phyloP scores from a whole-genome alignment of 2,113 vertebrate species.

The Leucopsar rothschildi region DNA sequence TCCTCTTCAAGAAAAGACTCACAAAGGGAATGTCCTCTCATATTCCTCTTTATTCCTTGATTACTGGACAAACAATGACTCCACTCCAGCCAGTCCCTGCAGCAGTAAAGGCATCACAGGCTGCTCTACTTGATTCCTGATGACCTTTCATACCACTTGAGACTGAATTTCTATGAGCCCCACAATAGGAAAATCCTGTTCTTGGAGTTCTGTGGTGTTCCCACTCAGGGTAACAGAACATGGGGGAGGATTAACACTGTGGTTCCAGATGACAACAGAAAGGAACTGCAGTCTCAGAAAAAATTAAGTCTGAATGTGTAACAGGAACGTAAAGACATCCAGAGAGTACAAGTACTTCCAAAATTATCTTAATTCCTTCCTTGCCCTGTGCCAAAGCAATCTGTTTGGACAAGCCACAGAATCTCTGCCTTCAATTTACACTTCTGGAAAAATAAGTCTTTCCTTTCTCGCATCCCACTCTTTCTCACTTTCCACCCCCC shows the following conservation, averaged over 20 bases:
- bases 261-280: neutral
- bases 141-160: neutral
- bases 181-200: neutral
- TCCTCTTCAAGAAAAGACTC: neutral
- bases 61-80: neutral
- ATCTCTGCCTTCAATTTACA: slow-evolving; percentile 45
- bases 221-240: neutral
- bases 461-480: neutral
- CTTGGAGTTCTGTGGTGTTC: neutral
- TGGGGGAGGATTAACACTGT: neutral
- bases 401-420: neutral
- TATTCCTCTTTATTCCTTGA: neutral
- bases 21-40: neutral
- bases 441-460: slow-evolving; percentile 34
- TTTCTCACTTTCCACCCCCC: neutral
- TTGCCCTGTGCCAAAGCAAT: neutral
- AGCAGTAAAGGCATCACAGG: neutral
- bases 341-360: neutral
- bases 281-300: neutral
- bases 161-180: neutral
- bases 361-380: neutral
- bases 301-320: neutral
- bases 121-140: neutral
- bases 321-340: neutral
- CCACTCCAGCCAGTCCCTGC: neutral